Base-by-base conservation (phyloP, 2,888 invertebrate genomes). In the Epinotia ramella region DNA sequence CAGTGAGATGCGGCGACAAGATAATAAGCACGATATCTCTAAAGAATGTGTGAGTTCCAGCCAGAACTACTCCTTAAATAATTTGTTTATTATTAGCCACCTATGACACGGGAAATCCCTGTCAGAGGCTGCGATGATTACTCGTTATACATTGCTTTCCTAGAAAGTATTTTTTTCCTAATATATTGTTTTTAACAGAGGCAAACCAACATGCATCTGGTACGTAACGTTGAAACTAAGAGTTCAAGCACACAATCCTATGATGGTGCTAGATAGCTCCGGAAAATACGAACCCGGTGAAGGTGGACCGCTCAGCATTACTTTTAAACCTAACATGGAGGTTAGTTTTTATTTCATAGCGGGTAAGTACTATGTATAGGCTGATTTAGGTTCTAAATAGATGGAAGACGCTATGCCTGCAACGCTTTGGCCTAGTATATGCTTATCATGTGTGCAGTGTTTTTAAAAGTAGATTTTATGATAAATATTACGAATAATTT, bases 1-100 rank as follows among this genome's bases (percentile, higher is more conserved):
- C 93, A 12, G 95, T 96, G 3, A 88, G 94, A 83, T 95, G 96
- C 81, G 96, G 96, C 0, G 92, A 95, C 80, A 95, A 95, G 85
- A 87, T 95, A 65, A 87, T 95, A 78, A 92, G 88, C 82, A 91
- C 94, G 9, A 88, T 96, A 79, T 88, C 95, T 11, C 81, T 96
- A 1, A 93, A 91, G 84, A 96, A 96, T 81, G 89, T 94, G 96
- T 96, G 90, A 91, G 94, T 89, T 65, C 64, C 46, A 12, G 13
- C 11, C 6, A 33, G 28, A 49, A 11, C n/a, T 0, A 53, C n/a
- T 53, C n/a, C 2, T 13, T 53, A 1, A 16, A 49, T 16, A 49
- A 16, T 49, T 49, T 6, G 16, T 49, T 49, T 49, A 16, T 16
- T 49, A 6, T 49, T 5, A 49, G 12, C 44, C 12, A 1, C 33